These are phyloP conservation scores for Drosophila atripex DNA, from an alignment of 2,888 invertebrate genomes.

Conservation along the genomic window DNA sequence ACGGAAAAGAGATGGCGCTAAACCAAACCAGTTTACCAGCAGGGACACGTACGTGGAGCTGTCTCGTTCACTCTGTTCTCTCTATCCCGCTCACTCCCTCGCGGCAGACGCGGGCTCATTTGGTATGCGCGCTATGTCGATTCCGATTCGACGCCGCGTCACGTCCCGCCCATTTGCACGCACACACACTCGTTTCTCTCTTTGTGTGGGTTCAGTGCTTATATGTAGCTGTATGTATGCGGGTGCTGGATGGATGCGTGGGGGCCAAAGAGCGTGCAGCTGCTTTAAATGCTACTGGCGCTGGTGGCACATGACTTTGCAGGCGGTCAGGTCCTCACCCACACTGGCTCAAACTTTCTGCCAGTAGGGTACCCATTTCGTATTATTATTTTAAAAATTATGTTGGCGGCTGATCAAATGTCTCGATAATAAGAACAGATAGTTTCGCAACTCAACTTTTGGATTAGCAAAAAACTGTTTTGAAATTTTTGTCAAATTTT, in stretches of 20 bases:
- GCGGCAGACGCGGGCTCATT: constrained; percentile 70
- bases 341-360: constrained; percentile 19
- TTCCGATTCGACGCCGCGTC: constrained; percentile 84
- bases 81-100: constrained; percentile 25
- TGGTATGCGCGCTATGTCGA: constrained; percentile 82
- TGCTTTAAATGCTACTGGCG: constrained; percentile 85
- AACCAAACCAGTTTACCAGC: constrained; percentile 70
- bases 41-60: constrained; percentile 43
- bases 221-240: not conserved
- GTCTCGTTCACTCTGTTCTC: constrained; percentile 18
- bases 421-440: not conserved
- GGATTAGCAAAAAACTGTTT: not conserved
- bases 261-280: constrained; percentile 82
- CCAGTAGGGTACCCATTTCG: constrained; percentile 5
- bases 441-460: not conserved
- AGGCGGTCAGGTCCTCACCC: constrained; percentile 78
- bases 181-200: constrained; percentile 57
- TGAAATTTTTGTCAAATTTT: not conserved
- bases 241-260: constrained; percentile 9
- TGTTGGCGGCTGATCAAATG: not conserved
- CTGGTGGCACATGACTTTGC: constrained; percentile 83
- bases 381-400: not conserved
- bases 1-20: constrained; percentile 49
- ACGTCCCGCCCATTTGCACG: constrained; percentile 85
- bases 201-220: constrained; percentile 6